phyloP scores from a whole-genome alignment of 2,797 vertebrate genomes.

The Myotis daubentonii region DNA sequence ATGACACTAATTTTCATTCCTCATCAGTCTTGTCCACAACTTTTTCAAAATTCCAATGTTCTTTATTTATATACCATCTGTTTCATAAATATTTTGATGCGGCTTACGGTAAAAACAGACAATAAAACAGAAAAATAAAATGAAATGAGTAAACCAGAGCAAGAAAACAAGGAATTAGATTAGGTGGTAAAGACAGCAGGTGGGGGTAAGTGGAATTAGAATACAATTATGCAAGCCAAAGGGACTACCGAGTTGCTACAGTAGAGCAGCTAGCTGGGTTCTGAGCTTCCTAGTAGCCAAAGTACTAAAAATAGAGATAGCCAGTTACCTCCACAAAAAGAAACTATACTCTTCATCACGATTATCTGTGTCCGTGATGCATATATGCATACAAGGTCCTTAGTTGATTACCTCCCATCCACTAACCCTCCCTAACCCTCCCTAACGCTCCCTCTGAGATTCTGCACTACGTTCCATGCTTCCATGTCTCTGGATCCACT shows the following conservation, averaged over 20 bases:
- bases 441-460: too few relatives aligned
- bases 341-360: background rate
- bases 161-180: background rate
- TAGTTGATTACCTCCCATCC: too few relatives aligned
- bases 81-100: constrained; percentile 61
- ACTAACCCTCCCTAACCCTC: too few relatives aligned
- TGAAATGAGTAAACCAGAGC: background rate
- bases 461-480: too few relatives aligned
- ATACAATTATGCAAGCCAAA: background rate
- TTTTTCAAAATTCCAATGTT: constrained; percentile 49
- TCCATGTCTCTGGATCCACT: too few relatives aligned
- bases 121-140: constrained; percentile 39
- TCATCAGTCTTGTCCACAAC: constrained; percentile 27
- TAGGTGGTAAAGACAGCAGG: background rate
- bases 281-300: background rate
- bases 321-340: background rate
- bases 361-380: background rate
- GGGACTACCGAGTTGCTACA: background rate
- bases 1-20: constrained; percentile 11
- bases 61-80: constrained; percentile 59
- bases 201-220: background rate
- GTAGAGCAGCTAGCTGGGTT: background rate
- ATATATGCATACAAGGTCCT: too few relatives aligned
- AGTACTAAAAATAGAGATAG: background rate
- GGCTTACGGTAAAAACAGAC: constrained; percentile 53